Percentiles rank a stretch among this genome's conserved stretches.
phyloP scores from a whole-genome alignment of 2,888 invertebrate species.

The Hirtodrosophila cameraria region DNA sequence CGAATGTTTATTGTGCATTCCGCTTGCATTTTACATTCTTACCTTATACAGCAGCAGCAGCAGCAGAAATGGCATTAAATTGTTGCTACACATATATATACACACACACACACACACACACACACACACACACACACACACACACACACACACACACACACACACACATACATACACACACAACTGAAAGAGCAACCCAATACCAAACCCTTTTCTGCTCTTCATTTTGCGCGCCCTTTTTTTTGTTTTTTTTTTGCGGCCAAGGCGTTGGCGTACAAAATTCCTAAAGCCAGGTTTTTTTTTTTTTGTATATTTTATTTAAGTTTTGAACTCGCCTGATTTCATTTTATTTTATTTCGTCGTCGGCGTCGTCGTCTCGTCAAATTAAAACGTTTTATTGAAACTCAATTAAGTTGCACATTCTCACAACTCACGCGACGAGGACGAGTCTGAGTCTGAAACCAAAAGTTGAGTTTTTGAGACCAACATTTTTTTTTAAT shows the following conservation, averaged over 20 bases:
- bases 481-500: too few species aligned
- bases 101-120: constrained; percentile 3
- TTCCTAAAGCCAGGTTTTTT: constrained; percentile 51
- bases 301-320: constrained; percentile 4
- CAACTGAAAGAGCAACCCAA: constrained; percentile 30
- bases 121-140: not conserved
- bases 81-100: constrained; percentile 38
- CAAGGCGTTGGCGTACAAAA: constrained; percentile 76
- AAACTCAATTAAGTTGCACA: constrained; percentile 73
- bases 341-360: constrained; percentile 37
- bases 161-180: not conserved
- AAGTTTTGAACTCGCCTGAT: constrained; percentile 41
- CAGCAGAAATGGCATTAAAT: constrained; percentile 48
- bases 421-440: constrained; percentile 63
- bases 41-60: constrained; percentile 43
- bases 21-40: constrained; percentile 77
- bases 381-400: constrained; percentile 76
- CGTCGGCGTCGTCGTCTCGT: constrained; percentile 21
- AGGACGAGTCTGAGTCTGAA: constrained; percentile 5
- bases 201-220: constrained; percentile 43
- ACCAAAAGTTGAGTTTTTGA: too few species aligned
- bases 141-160: constrained; percentile 3
- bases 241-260: too few species aligned
- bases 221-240: constrained; percentile 60
- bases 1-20: constrained; percentile 81